Conservation (phyloP, 64 coral and sea anemone species). For the Montipora capricornis region DNA sequence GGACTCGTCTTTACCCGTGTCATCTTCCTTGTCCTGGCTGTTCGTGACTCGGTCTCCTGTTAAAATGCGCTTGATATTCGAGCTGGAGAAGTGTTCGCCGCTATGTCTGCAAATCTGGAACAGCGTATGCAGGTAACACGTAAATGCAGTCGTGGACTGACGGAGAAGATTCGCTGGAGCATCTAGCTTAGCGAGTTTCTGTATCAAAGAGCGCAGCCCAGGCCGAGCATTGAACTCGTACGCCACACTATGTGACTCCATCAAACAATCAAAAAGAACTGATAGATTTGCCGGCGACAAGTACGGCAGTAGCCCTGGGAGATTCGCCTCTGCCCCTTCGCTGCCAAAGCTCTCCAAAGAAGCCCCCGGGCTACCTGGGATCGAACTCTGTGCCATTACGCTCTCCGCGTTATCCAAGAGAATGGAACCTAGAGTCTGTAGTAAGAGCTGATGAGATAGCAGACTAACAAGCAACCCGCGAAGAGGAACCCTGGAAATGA, state of each 20-base stretch:
- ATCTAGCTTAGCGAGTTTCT: conserved; percentile 87
- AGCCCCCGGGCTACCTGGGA: conserved; percentile 16
- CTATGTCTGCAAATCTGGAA: conserved; percentile 98
- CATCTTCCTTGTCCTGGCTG: conserved; percentile 72
- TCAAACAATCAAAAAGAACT: conserved; percentile 95
- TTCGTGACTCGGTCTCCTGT: conserved; percentile 82
- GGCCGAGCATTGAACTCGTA: conserved; percentile 98
- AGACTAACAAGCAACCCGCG: conserved; percentile 89
- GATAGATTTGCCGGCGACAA: conserved; percentile 97
- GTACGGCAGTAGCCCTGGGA: conserved; percentile 86
- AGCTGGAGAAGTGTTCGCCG: conserved; percentile 95
- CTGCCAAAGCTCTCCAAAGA: conserved; percentile 36
- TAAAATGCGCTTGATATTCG: conserved; percentile 95
- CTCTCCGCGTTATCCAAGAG: conserved; percentile 73
- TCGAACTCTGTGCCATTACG: conserved; percentile 46
- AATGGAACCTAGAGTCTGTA: conserved; percentile 92
- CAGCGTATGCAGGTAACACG: conserved; percentile 94
- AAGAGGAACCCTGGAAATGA: conserved; percentile 77
- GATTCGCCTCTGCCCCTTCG: conserved; percentile 49
- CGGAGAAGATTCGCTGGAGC: conserved; percentile 96
- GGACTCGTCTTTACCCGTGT: conserved; percentile 61
- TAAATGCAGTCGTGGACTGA: conserved; percentile 95
- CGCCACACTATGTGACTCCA: conserved; percentile 97
- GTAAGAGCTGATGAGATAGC: conserved; percentile 92
- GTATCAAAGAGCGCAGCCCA: conserved; percentile 91